Evolutionary conservation across 2,888 invertebrate genomes (phyloP), one percentile per base, ranked within the genome.

Genomic region (Ceramica pisi): DNA sequence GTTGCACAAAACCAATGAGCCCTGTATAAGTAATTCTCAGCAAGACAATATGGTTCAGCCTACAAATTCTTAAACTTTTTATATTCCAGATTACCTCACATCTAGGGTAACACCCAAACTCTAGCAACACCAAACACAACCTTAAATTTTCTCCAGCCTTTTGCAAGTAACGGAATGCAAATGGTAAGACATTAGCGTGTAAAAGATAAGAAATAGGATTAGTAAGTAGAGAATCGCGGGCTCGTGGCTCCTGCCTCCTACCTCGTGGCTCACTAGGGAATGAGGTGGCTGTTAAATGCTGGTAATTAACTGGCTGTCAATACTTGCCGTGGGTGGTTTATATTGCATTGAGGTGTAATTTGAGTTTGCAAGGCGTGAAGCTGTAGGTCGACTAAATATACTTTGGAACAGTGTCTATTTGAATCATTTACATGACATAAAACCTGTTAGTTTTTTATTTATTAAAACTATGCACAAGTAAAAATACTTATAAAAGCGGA

Each of bases 161-260:
- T 91, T 88, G 88, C 88, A 86, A 90, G 88, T 86, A 90, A 87
- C 88, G 81, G 81, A 90, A 96, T 95, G 95, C 94, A 94, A 96
- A 95, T 96, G 87, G 86, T 71, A 87, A 91, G 93, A 93, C 95
- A 94, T 96, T 96, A 95, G 93, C 92, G 92, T 86, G 91, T 90
- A 88, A 88, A 91, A 93, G 95, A 95, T 95, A 95, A 95, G 94
- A 92, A 93, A 91, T 89, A 87, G 95, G 94, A 95, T 95, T 95
- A 95, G 90, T 87, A 79, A 95, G 90, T 87, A 79, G 88, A 87
- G 88, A 92, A 91, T 91, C 89, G 64, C 38, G 21, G 57, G 38
- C 38, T 57, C 56, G 64, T 88, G 23, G 57, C 21, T 91, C 88
- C n/a, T n/a, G n/a, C n/a, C n/a, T n/a, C n/a, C n/a, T n/a, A n/a